phyloP scores from a whole-genome alignment of 2,797 vertebrate genomes.

The Cygnus olor region DNA sequence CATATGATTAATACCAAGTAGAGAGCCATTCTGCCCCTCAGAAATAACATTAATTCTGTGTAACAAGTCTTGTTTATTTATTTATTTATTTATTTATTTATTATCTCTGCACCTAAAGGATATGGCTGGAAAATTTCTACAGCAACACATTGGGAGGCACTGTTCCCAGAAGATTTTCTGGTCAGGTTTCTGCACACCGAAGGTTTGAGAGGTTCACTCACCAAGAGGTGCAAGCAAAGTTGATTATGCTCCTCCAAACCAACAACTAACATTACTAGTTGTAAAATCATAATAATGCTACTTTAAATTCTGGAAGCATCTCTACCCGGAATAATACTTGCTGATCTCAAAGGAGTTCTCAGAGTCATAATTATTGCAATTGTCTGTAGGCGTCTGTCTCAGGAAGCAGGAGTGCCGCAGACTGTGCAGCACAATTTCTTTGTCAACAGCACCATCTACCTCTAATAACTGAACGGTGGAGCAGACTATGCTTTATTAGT shows the following conservation, averaged over 20 bases:
- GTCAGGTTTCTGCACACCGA: neutral
- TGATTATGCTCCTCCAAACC: neutral
- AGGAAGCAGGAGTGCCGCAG: neutral
- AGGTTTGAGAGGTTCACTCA: neutral
- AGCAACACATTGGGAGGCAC: neutral
- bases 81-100: neutral
- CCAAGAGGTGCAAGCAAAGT: fast-evolving
- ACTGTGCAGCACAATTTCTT: conserved; percentile 32
- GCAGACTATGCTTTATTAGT: neutral
- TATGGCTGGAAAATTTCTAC: neutral
- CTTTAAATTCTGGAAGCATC: neutral
- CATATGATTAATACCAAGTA: neutral
- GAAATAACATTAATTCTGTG: neutral
- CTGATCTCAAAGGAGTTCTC: conserved; percentile 47
- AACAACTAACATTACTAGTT: neutral
- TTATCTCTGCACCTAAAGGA: neutral
- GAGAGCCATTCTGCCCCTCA: neutral
- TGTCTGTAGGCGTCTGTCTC: conserved; percentile 37
- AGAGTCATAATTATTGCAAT: conserved; percentile 19
- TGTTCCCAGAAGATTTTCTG: neutral
- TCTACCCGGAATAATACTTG: neutral
- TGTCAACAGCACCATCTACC: conserved; percentile 74
- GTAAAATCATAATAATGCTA: neutral
- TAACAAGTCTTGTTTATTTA: neutral
- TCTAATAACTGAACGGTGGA: neutral